Evolutionary conservation across 2,888 invertebrate species (phyloP), one percentile per base, ranked within the genome.

Genomic region (Erebia aethiops): DNA sequence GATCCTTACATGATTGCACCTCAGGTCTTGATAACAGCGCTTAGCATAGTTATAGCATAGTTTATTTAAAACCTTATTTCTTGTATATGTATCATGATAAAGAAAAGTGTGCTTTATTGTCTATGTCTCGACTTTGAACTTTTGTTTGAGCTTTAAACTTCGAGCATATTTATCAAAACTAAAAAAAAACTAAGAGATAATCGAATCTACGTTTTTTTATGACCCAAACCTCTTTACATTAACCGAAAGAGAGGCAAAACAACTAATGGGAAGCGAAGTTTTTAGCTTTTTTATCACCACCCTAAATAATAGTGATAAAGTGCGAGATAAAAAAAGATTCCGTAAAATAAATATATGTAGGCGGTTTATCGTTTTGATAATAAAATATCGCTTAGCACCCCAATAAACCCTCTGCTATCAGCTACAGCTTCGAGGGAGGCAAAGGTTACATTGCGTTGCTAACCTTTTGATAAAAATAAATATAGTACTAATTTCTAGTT

Each of bases 261-360:
- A 58, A 72, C 73, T 75, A 76, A 76, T 74, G 76, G 72, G 62
- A 72, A 61, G 67, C 75, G 76, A 74, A 78, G 76, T 72, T 77
- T 84, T 85, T 78, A 82, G 81, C 78, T 67, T 81, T 87, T 87
- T 90, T 91, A 90, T 89, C 87, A 79, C 80, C 78, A 77, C 84
- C 82, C 84, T 91, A 90, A 91, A 90, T 90, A 89, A 90, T 82
- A 82, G 86, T 88, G 91, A 91, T 90, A 89, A 88, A 90, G 84
- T 82, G 81, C 77, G 82, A 82, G 87, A 89, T 88, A 88, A 91
- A 92, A 87, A 88, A 87, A 43, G 86, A 87, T 89, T 80, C 81
- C 80, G 74, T 77, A 77, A 87, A 89, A 91, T 90, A 90, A 88
- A 88, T 83, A 80, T 77, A 77, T 78, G 81, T 80, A 82, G 81